Percentiles rank a stretch among this genome's conserved stretches.
Evolutionary conservation across 1,140 invertebrate species (phyloP).

Genomic region (Eriocheir sinensis): DNA sequence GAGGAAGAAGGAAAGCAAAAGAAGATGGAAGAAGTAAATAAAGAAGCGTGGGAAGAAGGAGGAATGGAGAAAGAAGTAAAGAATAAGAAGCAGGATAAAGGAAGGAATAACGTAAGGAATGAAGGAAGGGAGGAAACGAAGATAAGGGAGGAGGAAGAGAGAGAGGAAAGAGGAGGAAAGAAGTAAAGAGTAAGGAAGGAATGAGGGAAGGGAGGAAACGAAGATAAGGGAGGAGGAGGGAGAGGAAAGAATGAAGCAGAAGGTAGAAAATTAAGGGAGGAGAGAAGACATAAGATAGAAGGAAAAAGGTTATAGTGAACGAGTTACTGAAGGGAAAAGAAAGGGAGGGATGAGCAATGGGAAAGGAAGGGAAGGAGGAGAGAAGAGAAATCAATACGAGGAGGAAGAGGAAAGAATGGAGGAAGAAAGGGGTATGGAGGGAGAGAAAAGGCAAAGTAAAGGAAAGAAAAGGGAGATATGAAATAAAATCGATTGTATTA

Average conservation of each 20-base stretch:
- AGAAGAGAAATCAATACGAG: background rate
- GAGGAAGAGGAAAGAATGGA: background rate
- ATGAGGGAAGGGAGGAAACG: background rate
- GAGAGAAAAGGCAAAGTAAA: background rate
- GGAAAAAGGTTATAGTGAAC: background rate
- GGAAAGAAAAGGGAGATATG: no score
- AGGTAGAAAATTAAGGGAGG: background rate
- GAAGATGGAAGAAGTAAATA: no score
- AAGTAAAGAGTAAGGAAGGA: background rate
- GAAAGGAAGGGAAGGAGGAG: background rate
- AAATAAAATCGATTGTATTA: no score
- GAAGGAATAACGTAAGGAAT: background rate
- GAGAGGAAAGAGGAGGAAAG: constrained; percentile 38
- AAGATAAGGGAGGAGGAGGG: background rate
- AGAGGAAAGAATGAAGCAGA: background rate
- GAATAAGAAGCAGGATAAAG: no score
- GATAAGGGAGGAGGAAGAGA: constrained; percentile 11
- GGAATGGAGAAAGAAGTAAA: background rate
- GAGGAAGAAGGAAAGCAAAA: no score
- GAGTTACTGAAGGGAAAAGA: background rate
- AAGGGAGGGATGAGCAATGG: background rate
- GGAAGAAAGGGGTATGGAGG: background rate
- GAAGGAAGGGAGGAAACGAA: background rate
- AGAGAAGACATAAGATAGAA: background rate
- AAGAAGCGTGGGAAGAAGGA: no score